phyloP scores from a whole-genome alignment of 2,888 invertebrate genomes.

The Gonocerus acuteangulatus region DNA sequence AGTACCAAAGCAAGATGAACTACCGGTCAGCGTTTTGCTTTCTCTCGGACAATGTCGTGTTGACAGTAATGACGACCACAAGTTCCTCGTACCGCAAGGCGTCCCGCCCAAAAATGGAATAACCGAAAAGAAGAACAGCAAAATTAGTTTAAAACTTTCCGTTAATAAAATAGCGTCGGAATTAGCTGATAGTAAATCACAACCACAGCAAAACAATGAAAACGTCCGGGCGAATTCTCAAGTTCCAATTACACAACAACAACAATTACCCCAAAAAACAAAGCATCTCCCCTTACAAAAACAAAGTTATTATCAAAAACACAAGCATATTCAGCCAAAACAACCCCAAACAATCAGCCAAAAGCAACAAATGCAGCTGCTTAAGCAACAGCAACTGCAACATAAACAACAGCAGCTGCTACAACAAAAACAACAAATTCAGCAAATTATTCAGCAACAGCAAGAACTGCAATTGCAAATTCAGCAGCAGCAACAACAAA shows the following conservation, averaged over 20 bases:
- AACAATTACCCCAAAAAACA: not conserved
- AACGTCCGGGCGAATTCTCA: not conserved
- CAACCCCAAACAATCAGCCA: not conserved
- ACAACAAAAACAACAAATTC: conserved; percentile 21
- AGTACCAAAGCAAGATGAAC: conserved; percentile 34
- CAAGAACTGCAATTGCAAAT: conserved; percentile 28
- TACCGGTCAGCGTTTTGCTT: conserved; percentile 35
- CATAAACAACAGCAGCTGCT: conserved; percentile 17
- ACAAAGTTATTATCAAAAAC: not conserved
- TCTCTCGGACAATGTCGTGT: conserved; percentile 32
- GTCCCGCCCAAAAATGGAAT: conserved; percentile 15
- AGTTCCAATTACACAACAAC: not conserved
- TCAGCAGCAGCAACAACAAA: conserved; percentile 23
- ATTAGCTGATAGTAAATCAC: conserved; percentile 29
- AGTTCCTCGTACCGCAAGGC: conserved; percentile 28
- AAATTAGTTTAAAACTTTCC: conserved; percentile 26
- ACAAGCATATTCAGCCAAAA: not conserved
- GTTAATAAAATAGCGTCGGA: conserved; percentile 34
- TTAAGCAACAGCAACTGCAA: conserved; percentile 23
- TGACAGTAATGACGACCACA: conserved; percentile 20
- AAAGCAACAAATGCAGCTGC: conserved; percentile 5
- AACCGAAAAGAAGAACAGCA: conserved; percentile 22
- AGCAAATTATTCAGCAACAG: conserved; percentile 20
- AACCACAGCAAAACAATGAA: not conserved
- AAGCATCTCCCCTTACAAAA: not conserved